phyloP scores from a whole-genome alignment of 2,888 invertebrate genomes.

The Odontomyia ornata region DNA sequence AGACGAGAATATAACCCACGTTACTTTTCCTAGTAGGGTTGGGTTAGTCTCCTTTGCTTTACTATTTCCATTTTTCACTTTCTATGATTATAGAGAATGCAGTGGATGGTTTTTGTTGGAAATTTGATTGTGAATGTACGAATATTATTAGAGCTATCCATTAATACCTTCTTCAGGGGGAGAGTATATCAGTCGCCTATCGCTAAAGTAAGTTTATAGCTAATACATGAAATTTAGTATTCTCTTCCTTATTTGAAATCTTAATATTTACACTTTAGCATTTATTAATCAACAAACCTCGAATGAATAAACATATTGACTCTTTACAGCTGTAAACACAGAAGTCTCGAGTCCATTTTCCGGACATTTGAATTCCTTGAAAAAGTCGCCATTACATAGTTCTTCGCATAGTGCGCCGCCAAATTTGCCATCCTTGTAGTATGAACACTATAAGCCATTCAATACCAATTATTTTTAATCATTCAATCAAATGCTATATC shows the following conservation, averaged over 20 bases:
- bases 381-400: constrained; percentile 57
- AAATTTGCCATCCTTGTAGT: constrained; percentile 58
- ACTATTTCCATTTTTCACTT: no score
- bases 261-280: no score
- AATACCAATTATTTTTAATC: constrained; percentile 20
- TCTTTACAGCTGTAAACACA: constrained; percentile 61
- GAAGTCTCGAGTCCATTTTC: constrained; percentile 59
- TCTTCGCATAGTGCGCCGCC: constrained; percentile 62
- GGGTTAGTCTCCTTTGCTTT: no score
- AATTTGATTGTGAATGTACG: not conserved
- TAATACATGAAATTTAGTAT: no score
- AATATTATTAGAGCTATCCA: not conserved
- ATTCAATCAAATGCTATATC: not conserved
- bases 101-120: no score
- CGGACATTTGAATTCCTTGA: constrained; percentile 61
- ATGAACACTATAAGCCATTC: constrained; percentile 56
- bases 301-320: constrained; percentile 60
- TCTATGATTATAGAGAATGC: no score
- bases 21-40: no score
- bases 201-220: no score
- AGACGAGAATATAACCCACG: no score
- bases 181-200: no score
- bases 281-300: constrained; percentile 55
- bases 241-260: not conserved
- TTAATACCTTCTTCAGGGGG: no score